A percentile compares a stretch with the other conserved stretches of the same genome.
Evolutionary conservation across 92 coral and sea anemone genomes (phyloP).

Genomic region (Anthopleura xanthogrammica): DNA sequence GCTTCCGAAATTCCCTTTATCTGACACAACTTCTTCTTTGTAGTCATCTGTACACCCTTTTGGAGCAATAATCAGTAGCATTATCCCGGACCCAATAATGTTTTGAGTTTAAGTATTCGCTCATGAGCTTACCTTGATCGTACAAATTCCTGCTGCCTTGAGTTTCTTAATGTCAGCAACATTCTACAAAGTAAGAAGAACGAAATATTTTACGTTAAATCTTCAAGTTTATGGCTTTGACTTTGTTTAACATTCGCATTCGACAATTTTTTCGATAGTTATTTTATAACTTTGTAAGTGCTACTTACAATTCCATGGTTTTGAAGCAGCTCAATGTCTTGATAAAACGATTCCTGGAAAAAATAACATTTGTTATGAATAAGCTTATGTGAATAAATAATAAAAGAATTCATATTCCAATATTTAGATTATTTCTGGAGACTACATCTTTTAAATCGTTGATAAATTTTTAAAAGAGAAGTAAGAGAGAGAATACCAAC

Average conservation of each 20-base stretch:
- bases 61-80: background rate
- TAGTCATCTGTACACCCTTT: conserved; percentile 98
- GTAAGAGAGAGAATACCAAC: background rate
- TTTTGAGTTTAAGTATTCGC: background rate
- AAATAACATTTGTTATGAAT: background rate
- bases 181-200: conserved; percentile 54
- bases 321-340: conserved; percentile 90
- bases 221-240: background rate
- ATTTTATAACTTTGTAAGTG: background rate
- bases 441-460: no score
- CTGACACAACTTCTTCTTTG: conserved; percentile 88
- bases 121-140: conserved; percentile 66
- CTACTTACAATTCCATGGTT: conserved; percentile 94
- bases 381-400: background rate
- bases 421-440: no score
- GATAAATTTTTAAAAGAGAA: background rate
- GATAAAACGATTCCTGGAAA: conserved; percentile 86
- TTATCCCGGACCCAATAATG: no score
- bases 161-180: conserved; percentile 97
- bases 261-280: background rate
- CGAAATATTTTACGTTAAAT: background rate
- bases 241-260: no score
- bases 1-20: conserved; percentile 99
- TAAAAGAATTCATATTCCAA: background rate
- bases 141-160: conserved; percentile 87